These are phyloP conservation scores for Drosophila guanche DNA, from an alignment of 1,140 invertebrate species.

Conservation along the genomic window DNA sequence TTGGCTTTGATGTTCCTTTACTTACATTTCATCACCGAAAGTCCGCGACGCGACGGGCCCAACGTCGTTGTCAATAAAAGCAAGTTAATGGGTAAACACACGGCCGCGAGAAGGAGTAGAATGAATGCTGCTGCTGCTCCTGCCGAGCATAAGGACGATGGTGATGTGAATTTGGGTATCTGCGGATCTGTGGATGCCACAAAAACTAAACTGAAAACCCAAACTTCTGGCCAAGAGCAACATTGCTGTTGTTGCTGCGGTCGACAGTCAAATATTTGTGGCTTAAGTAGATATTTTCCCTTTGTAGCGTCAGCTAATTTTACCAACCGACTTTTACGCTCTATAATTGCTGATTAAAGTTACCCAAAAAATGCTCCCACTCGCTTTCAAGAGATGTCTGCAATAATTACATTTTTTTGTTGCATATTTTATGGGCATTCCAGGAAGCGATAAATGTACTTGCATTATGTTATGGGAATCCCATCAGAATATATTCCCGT, in stretches of 20 bases:
- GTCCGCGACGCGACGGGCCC: constrained; percentile 34
- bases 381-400: no score
- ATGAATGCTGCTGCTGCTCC: not conserved
- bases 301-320: constrained; percentile 51
- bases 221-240: constrained; percentile 62
- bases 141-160: not conserved
- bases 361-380: no score
- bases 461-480: no score
- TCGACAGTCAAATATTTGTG: constrained; percentile 74
- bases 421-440: no score
- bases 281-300: constrained; percentile 45
- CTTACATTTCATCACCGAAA: constrained; percentile 79
- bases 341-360: not conserved
- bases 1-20: constrained; percentile 75
- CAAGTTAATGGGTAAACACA: constrained; percentile 76
- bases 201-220: constrained; percentile 77
- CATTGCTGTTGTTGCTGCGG: constrained; percentile 59
- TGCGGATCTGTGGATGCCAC: constrained; percentile 23
- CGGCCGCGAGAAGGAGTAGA: not conserved
- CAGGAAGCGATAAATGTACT: no score
- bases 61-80: constrained; percentile 70
- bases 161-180: no score
- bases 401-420: no score
- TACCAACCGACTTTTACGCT: constrained; percentile 29
- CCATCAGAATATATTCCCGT: no score